Conservation (phyloP, 2,797 vertebrate species). For the Bradypus variegatus region DNA sequence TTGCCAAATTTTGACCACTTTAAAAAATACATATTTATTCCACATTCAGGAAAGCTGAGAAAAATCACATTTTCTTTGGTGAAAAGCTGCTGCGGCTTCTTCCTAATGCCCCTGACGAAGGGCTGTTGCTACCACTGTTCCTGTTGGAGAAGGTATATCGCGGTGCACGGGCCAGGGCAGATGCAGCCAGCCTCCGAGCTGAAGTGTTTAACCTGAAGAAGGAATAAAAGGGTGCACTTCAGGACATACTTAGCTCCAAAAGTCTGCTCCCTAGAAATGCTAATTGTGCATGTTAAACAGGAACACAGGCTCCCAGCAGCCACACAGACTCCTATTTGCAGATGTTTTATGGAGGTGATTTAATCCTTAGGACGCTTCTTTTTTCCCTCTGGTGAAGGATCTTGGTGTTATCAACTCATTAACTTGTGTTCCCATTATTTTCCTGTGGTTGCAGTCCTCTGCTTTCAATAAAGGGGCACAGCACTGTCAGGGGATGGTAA, state of each 20-base stretch:
- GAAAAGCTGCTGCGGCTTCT: background rate
- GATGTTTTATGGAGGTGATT: conserved; percentile 39
- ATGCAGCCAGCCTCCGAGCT: background rate
- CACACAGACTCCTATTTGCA: background rate
- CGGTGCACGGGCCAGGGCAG: fast-evolving
- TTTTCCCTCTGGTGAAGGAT: background rate
- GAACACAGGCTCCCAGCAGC: background rate
- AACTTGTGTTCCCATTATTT: conserved; percentile 24
- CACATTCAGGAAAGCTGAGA: background rate
- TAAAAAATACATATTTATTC: background rate
- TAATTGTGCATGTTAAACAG: background rate
- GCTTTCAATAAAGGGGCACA: background rate
- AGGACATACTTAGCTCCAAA: background rate
- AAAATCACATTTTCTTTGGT: background rate
- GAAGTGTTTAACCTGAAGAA: background rate
- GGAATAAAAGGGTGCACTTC: background rate
- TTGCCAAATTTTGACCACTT: background rate
- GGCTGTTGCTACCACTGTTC: fast-evolving
- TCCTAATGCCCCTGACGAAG: background rate
- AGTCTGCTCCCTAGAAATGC: conserved; percentile 6
- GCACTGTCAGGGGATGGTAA: background rate
- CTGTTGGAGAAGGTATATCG: fast-evolving
- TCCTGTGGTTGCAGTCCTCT: conserved; percentile 22
- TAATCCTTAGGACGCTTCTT: background rate
- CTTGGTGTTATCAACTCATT: conserved; percentile 30